Base-by-base conservation (phyloP, 2,113 vertebrate genomes). In the Rhagologus leucostigma region DNA sequence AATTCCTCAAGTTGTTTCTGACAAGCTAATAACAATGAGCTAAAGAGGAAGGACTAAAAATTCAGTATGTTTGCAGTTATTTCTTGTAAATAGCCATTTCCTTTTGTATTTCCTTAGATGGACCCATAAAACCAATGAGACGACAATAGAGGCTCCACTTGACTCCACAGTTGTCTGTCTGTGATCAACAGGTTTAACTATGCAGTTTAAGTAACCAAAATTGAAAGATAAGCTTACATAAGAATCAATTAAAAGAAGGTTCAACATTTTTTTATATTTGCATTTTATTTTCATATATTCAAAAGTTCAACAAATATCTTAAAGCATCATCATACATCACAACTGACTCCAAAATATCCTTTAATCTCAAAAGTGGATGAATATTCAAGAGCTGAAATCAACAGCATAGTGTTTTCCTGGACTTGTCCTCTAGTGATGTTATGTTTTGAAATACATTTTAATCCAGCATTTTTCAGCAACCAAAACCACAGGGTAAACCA, bases 261-360 rank as follows among this genome's bases (percentile, higher is more conserved):
- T 84, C 56, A 92, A 64, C 12, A 4, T 49, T 77, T 44, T n/a
- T 47, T 77, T 56, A 35, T 20, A 60, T 80, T 62, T 87, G 33
- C 75, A 76, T 81, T 97, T 97, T 95, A 95, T 96, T 96, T 79
- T 84, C 52, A 81, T 44, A 46, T 60, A 74, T 80, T 86, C 77
- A 57, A 33, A 94, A 86, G 68, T 42, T 88, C 65, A 74, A 65
- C 60, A 82, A 70, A 59, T 35, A 46, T 76, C 44, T 86, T 47
- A 77, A 94, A 80, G 53, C 29, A 76, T 74, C 70, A 71, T 65
- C 57, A 71, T 41, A 83, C 57, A 83, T 70, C 69, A 47, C 32
- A 94, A 75, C 6, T 2, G 17, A 76, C 35, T 53, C 42, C 4
- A 32, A 77, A 76, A 94, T 42, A 44, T 32, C 41, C 53, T 90